phyloP scores from a whole-genome alignment of 2,888 invertebrate genomes.

The Coremacera marginata region DNA sequence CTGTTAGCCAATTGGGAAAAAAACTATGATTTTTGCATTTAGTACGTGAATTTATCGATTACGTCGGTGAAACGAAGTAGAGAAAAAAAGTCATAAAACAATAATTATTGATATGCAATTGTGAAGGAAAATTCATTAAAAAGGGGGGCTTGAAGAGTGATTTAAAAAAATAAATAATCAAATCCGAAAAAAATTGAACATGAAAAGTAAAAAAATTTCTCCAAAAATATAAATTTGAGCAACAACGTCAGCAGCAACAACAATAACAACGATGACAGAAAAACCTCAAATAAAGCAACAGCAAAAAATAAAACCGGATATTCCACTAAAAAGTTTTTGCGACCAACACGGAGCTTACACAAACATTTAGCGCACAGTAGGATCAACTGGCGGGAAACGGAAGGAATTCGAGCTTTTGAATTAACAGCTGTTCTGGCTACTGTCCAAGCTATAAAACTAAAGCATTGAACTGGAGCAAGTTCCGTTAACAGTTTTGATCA shows the following conservation, averaged over 20 bases:
- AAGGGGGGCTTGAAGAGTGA: neutral
- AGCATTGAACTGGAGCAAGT: too few species aligned
- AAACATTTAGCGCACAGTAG: neutral
- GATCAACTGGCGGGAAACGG: neutral
- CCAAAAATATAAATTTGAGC: conserved; percentile 18
- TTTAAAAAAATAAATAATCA: neutral
- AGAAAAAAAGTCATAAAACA: conserved; percentile 1
- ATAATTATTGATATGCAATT: neutral
- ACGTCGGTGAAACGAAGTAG: conserved; percentile 16
- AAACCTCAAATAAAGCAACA: neutral
- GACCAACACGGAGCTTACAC: neutral
- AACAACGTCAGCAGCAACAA: neutral
- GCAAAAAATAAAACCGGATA: conserved; percentile 12
- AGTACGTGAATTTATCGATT: conserved; percentile 26
- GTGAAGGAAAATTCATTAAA: neutral
- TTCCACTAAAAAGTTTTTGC: conserved; percentile 21
- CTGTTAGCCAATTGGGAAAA: neutral
- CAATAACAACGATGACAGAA: conserved; percentile 2
- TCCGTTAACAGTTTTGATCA: too few species aligned
- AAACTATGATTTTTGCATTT: neutral
- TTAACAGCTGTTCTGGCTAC: neutral
- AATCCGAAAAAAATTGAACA: neutral
- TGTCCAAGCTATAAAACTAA: neutral
- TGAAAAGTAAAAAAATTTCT: conserved; percentile 10
- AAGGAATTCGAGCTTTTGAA: neutral